Evolutionary conservation across 2,113 vertebrate genomes (phyloP), one percentile per base, ranked within the genome.

Genomic region (Oceanites oceanicus): DNA sequence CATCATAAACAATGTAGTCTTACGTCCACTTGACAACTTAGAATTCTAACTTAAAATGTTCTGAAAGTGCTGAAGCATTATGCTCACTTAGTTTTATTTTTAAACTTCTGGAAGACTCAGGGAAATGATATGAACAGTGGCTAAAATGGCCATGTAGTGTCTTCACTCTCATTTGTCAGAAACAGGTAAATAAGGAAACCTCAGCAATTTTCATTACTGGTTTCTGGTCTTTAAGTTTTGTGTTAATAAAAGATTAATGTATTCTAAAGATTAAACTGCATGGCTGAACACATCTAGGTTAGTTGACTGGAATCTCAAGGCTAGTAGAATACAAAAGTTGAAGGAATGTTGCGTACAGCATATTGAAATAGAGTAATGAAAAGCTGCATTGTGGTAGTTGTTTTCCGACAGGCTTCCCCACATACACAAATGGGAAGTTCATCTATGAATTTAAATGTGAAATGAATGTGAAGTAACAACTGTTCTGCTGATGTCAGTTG

Each of bases 221-320:
- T 34, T 87, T 86, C 32, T 85, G 21, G 26, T 59, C 32, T 96
- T 74, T 88, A 93, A 80, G 80, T 93, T 93, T 76, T 82, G 15
- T 4, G 61, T 88, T 94, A 77, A 74, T 85, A 53, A 49, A 94
- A 88, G n/a, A 96, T 96, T 96, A 97, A 98, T 92, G 94, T 98
- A 96, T 97, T 97, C 97, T 97, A 77, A 96, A 97, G 86, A 98
- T 98, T 94, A 91, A 96, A 93, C 97, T 98, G 97, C 98, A 96
- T 98, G 97, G 97, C 96, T 98, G 97, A 98, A 80, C 97, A 95
- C 83, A 89, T 97, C 96, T 96, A 94, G 97, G 97, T 95, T 98
- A 96, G 88, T 95, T 94, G 93, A 63, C 96, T 93, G 98, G 97
- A 98, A 98, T 98, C 91, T 98, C 97, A 96, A 92, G 83, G 65